Evolutionary conservation across 1,140 invertebrate genomes (phyloP).

Genomic region (Drosophila obscura): DNA sequence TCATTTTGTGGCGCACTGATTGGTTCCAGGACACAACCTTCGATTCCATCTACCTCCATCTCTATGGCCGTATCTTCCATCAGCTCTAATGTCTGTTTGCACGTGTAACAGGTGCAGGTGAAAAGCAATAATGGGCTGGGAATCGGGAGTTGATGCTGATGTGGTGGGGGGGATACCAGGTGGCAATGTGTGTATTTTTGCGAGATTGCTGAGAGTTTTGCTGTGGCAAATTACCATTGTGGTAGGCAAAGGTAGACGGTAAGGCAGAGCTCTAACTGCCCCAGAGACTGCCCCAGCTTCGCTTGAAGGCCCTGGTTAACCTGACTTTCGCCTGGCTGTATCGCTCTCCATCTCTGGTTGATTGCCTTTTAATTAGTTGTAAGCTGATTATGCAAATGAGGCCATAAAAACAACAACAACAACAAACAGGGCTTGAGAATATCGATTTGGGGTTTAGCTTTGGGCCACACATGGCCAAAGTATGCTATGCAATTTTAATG

Average conservation of each 20-base stretch:
- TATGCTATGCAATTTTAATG: conserved; percentile 50
- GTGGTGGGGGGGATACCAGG: conserved; percentile 9
- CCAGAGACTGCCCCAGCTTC: too few relatives aligned
- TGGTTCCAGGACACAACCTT: conserved; percentile 37
- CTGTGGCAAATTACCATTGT: conserved; percentile 20
- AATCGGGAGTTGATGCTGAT: background rate
- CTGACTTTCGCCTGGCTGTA: background rate
- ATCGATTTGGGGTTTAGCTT: conserved; percentile 41
- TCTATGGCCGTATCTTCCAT: too few relatives aligned
- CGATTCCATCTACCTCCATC: conserved; percentile 16
- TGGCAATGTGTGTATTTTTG: conserved; percentile 57
- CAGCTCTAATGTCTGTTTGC: background rate
- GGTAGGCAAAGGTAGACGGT: too few relatives aligned
- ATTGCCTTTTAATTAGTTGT: conserved; percentile 75
- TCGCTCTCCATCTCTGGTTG: conserved; percentile 11
- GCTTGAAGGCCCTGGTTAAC: background rate
- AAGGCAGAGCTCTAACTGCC: too few relatives aligned
- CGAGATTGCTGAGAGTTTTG: conserved; percentile 31
- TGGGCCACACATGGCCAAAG: background rate
- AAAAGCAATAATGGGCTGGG: conserved; percentile 2
- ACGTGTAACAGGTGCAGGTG: conserved; percentile 54
- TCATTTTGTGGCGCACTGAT: conserved; percentile 64
- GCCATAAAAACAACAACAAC: conserved; percentile 11
- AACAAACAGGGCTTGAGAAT: conserved; percentile 39
- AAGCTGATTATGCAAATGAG: conserved; percentile 76